Evolutionary conservation across 1,140 invertebrate species (phyloP), one percentile per base, ranked within the genome.

Genomic region (Philopotamus ludificatus): DNA sequence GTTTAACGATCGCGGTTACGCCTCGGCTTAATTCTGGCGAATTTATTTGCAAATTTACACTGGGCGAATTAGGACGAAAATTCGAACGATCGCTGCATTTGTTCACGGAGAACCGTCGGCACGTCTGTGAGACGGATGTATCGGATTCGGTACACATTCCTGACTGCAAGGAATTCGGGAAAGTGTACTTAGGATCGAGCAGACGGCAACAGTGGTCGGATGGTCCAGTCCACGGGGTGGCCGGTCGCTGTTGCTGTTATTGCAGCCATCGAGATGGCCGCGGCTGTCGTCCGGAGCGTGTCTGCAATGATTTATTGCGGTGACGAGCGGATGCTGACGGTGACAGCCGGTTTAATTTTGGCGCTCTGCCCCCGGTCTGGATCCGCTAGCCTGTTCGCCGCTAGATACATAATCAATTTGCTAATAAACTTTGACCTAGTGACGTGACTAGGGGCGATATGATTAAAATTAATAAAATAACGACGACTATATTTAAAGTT

Each of bases 281-380:
- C 53, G 55, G 67, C 67, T 68, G 63, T 66, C 67, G 53, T 39
- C 59, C n/a, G 67, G 47, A 69, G 67, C 63, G 63, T 69, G 67
- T 63, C 67, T 51, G 34, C 47, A 39, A 66, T 69, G 67, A 69
- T 69, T 65, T 63, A 69, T 69, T 50, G 41, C 41, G 26, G 63
- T 10, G 67, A 25, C 47, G 44, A 44, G 42, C 67, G 67, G 66
- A 69, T 53, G 58, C 57, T 62, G 60, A 53, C 28, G 67, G n/a
- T 65, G 67, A 69, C 67, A 60, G 63, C 67, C 59, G 67, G 62
- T 64, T 65, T 69, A 61, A 69, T 69, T 65, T 69, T 58, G 63
- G 67, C 44, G 60, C 49, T 23, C 7, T 57, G 18, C 41, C 66
- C 60, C 55, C 54, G 51, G n/a, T n/a, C 28, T 34, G 50, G 44